These are phyloP conservation scores for Oncopodura yosiiana DNA, from an alignment of 1,140 invertebrate species.

Conservation along the genomic window DNA sequence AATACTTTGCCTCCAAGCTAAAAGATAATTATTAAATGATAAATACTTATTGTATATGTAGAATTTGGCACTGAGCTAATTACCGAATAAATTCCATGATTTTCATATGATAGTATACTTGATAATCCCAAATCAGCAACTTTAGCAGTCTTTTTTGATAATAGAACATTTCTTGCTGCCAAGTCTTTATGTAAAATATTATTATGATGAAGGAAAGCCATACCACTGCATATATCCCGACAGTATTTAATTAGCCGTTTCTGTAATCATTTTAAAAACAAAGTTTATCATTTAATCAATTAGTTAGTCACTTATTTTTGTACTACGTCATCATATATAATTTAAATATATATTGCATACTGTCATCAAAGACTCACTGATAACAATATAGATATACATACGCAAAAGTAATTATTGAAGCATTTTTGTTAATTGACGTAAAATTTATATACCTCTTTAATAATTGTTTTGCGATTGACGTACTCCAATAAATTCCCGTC, in stretches of 20 bases:
- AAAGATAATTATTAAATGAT: not conserved
- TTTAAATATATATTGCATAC: no score
- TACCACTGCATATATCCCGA: constrained; percentile 16
- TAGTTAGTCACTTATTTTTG: no score
- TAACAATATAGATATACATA: no score
- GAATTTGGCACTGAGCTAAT: not conserved
- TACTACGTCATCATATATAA: no score
- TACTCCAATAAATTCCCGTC: constrained; percentile 21
- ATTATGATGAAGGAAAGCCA: constrained; percentile 18
- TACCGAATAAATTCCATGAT: constrained; percentile 17
- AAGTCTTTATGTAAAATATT: constrained; percentile 24
- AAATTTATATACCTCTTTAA: constrained; percentile 18
- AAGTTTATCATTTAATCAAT: not conserved
- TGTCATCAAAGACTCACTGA: no score
- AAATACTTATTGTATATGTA: no score
- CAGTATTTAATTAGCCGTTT: constrained; percentile 12
- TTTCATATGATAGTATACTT: constrained; percentile 14
- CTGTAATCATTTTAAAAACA: not conserved
- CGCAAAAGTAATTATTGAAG: no score
- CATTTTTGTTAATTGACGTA: no score
- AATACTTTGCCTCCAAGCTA: constrained; percentile 25
- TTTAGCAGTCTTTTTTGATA: constrained; percentile 21
- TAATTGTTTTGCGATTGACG: constrained; percentile 1
- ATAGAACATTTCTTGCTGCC: constrained; percentile 23
- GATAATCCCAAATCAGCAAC: constrained; percentile 24